Percentiles rank a stretch among this genome's conserved stretches.
Evolutionary conservation across 2,797 vertebrate genomes (phyloP).

Genomic region (Lutjanus argentimaculatus): DNA sequence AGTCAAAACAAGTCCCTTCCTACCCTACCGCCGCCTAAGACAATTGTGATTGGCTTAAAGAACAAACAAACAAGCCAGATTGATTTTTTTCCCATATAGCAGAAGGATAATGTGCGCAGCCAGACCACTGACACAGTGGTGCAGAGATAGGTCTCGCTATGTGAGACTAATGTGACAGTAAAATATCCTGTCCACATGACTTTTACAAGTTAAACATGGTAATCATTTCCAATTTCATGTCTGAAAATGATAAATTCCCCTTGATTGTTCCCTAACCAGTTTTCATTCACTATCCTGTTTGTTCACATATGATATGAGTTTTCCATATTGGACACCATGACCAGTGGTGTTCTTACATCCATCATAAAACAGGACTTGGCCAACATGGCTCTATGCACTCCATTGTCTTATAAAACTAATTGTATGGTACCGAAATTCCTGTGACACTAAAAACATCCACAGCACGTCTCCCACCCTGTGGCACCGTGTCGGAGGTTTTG

Average conservation of each 20-base stretch:
- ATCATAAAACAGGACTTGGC: slow-evolving; percentile 36
- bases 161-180: neutral
- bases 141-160: too few relatives aligned
- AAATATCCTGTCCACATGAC: slow-evolving; percentile 16
- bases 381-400: slow-evolving; percentile 25
- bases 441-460: slow-evolving; percentile 53
- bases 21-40: too few relatives aligned
- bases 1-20: too few relatives aligned
- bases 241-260: slow-evolving; percentile 27
- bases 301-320: slow-evolving; percentile 18
- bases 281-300: slow-evolving; percentile 2
- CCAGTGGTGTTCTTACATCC: slow-evolving; percentile 21
- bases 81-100: too few relatives aligned
- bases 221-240: slow-evolving; percentile 33
- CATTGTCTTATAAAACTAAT: slow-evolving; percentile 67
- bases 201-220: slow-evolving; percentile 28
- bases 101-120: too few relatives aligned
- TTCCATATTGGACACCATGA: slow-evolving; percentile 32
- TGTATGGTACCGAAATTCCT: slow-evolving; percentile 57
- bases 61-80: too few relatives aligned
- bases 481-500: slow-evolving; percentile 51
- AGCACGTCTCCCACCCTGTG: slow-evolving; percentile 41
- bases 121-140: too few relatives aligned
- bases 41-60: too few relatives aligned
- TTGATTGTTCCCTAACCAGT: slow-evolving; percentile 10